phyloP scores from a whole-genome alignment of 2,888 invertebrate species.

The Drosophila nr. perissopoda region DNA sequence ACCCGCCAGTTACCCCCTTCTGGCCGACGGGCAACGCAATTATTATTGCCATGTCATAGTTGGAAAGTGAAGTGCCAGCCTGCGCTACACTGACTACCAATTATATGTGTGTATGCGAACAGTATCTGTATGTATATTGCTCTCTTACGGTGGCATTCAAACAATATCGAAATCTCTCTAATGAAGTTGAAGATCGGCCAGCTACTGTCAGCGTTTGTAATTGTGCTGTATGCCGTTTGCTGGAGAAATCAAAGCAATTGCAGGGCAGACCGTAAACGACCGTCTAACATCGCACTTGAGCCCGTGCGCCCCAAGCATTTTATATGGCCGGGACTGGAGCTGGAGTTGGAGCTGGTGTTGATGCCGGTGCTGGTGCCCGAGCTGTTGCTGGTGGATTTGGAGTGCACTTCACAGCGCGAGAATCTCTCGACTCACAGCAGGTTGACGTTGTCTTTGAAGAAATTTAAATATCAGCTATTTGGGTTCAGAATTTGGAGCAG shows the following conservation, averaged over 20 bases:
- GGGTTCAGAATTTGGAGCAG: constrained; percentile 50
- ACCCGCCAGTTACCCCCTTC: constrained; percentile 8
- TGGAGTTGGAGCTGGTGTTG: constrained; percentile 15
- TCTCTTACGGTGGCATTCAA: constrained; percentile 77
- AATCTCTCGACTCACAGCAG: constrained; percentile 66
- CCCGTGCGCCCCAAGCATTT: constrained; percentile 54
- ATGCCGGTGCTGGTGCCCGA: constrained; percentile 4
- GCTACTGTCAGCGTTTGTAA: constrained; percentile 82
- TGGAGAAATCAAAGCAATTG: constrained; percentile 57
- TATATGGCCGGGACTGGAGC: constrained; percentile 25
- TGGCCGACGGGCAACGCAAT: constrained; percentile 55
- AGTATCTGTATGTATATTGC: constrained; percentile 34
- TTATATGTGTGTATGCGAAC: constrained; percentile 46
- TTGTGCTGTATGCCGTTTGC: constrained; percentile 48
- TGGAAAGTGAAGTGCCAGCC: constrained; percentile 74
- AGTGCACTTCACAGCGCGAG: constrained; percentile 75
- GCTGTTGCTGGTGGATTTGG: constrained; percentile 19
- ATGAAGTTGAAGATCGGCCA: constrained; percentile 83
- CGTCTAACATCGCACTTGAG: constrained; percentile 55
- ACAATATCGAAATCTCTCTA: constrained; percentile 81
- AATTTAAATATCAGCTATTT: constrained; percentile 48
- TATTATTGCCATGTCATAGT: constrained; percentile 81
- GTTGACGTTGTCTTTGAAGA: constrained; percentile 58
- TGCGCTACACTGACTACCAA: constrained; percentile 60
- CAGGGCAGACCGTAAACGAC: constrained; percentile 54